Conservation (phyloP, 2,888 invertebrate species). For the Microctonus aethiopoides region DNA sequence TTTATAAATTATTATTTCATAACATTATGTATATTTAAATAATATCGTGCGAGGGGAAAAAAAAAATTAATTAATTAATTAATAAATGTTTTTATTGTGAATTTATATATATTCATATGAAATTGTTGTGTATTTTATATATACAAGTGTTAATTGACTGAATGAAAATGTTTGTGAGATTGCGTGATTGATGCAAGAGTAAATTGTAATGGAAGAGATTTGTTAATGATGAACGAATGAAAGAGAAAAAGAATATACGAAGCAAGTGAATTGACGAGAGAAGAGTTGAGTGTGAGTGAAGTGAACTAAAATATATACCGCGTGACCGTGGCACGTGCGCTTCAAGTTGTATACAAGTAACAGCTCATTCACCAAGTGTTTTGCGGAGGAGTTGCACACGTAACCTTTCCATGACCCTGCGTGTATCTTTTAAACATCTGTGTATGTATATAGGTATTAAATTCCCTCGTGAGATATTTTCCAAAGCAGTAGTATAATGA, state of each 20-base stretch:
- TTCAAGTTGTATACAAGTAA: slow-evolving; percentile 23
- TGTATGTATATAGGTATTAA: not conserved
- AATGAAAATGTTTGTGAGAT: slow-evolving; percentile 1
- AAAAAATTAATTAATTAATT: too few species aligned
- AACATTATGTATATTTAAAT: too few species aligned
- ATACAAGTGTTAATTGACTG: not conserved
- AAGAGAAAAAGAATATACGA: slow-evolving; percentile 23
- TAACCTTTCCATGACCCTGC: slow-evolving; percentile 29
- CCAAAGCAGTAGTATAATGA: slow-evolving; percentile 23
- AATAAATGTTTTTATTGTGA: too few species aligned
- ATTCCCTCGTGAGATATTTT: slow-evolving; percentile 6
- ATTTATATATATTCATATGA: too few species aligned
- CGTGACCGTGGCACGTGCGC: slow-evolving; percentile 37
- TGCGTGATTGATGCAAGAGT: slow-evolving; percentile 2
- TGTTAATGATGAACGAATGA: not conserved
- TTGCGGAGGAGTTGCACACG: slow-evolving; percentile 30
- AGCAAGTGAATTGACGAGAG: slow-evolving; percentile 37
- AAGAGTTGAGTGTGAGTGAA: slow-evolving; percentile 5
- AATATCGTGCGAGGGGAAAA: too few species aligned
- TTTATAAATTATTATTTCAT: too few species aligned
- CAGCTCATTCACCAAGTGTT: slow-evolving; percentile 35
- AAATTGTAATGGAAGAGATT: slow-evolving; percentile 12
- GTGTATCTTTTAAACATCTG: slow-evolving; percentile 21
- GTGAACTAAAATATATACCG: slow-evolving; percentile 16
- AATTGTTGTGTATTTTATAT: too few species aligned